phyloP scores from a whole-genome alignment of 2,113 vertebrate species.

The Heptranchias perlo region DNA sequence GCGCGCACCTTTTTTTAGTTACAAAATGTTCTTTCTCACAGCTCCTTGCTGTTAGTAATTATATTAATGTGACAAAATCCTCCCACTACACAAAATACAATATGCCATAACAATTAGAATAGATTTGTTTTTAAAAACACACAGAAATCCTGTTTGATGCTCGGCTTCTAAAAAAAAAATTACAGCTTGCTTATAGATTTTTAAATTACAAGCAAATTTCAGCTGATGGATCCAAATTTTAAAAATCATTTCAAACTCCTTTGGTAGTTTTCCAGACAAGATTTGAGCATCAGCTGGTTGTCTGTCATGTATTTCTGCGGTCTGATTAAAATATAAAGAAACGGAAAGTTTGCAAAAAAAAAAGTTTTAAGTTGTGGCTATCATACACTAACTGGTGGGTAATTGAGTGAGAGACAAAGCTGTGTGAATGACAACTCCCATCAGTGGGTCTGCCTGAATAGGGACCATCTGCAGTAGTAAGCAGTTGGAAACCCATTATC shows the following conservation, averaged over 20 bases:
- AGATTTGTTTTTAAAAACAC: neutral
- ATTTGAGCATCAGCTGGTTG: neutral
- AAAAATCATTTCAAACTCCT: neutral
- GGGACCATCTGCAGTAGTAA: slow-evolving; percentile 32
- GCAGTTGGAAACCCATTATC: slow-evolving; percentile 36
- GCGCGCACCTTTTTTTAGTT: neutral
- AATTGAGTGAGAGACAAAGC: slow-evolving; percentile 28
- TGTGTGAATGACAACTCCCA: slow-evolving; percentile 32
- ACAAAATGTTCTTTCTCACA: neutral
- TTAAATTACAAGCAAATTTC: neutral
- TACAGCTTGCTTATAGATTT: neutral
- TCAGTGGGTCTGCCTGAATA: slow-evolving; percentile 30
- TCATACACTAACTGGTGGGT: slow-evolving; percentile 32
- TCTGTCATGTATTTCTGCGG: neutral
- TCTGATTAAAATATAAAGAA: slow-evolving; percentile 1
- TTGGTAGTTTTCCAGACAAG: neutral
- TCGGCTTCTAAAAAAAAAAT: neutral
- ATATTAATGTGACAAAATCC: neutral
- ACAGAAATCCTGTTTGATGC: neutral
- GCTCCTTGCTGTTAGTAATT: neutral
- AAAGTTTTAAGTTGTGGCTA: slow-evolving; percentile 31
- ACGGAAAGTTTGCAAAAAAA: neutral
- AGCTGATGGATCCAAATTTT: neutral
- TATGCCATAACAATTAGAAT: neutral
- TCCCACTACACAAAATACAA: neutral